phyloP scores from a whole-genome alignment of 37 sponge, comb jelly and placozoan species.

The Ianthella basta region DNA sequence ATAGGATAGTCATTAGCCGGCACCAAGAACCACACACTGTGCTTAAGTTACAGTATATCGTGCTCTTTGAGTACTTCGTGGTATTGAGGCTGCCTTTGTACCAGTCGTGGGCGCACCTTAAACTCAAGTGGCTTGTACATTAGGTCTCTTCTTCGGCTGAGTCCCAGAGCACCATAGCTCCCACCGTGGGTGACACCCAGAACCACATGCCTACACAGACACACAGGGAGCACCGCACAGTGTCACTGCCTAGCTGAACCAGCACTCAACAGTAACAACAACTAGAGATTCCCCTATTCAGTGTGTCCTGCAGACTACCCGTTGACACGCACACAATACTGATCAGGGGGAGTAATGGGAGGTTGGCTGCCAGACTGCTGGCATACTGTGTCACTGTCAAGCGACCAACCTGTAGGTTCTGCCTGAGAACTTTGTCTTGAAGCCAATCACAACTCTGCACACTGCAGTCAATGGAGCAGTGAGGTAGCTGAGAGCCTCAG shows the following conservation, averaged over 20 bases:
- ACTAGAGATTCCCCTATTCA: no score
- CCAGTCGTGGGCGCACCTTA: slow-evolving; percentile 50
- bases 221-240: not conserved
- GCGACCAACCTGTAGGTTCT: slow-evolving; percentile 64
- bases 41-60: no score
- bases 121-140: slow-evolving; percentile 89
- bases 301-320: no score
- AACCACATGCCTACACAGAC: slow-evolving; percentile 80
- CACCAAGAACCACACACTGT: no score
- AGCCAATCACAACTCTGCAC: slow-evolving; percentile 79
- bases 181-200: slow-evolving; percentile 75
- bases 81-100: no score
- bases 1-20: not conserved
- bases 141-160: slow-evolving; percentile 84
- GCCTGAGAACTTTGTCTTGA: slow-evolving; percentile 74
- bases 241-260: not conserved
- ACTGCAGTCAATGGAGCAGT: slow-evolving; percentile 62
- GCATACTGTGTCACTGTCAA: not conserved
- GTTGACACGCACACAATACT: no score
- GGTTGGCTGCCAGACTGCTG: not conserved
- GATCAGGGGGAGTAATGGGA: not conserved
- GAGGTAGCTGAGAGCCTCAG: slow-evolving; percentile 47
- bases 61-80: no score
- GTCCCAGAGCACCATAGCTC: slow-evolving; percentile 86
- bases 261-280: not conserved